Evolutionary conservation across 2,113 vertebrate genomes (phyloP).

Genomic region (Rhinoderma darwinii): DNA sequence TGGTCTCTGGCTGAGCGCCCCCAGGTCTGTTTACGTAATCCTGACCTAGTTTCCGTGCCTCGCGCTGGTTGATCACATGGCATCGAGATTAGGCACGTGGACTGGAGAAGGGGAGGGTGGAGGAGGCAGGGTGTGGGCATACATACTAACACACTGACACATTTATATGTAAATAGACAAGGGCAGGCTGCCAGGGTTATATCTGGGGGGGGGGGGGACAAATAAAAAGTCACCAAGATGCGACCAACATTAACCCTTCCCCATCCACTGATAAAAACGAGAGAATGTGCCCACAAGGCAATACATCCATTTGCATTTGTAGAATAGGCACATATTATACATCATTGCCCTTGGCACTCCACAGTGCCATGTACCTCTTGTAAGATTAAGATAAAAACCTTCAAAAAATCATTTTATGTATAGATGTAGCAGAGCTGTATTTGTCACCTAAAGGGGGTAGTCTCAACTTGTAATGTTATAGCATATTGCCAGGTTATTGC

Average conservation of each 20-base stretch:
- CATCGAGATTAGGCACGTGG: constrained; percentile 32
- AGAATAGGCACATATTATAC: too few relatives aligned
- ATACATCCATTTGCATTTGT: not conserved
- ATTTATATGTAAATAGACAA: not conserved
- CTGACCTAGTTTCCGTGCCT: constrained; percentile 58
- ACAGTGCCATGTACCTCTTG: not conserved
- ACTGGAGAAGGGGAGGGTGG: constrained; percentile 33
- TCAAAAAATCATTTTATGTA: not conserved
- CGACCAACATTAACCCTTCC: not conserved
- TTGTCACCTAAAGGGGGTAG: not conserved
- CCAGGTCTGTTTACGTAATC: constrained; percentile 44
- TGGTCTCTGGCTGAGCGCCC: constrained; percentile 39
- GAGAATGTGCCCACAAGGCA: not conserved
- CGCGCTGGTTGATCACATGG: constrained; percentile 43
- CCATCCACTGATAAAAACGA: too few relatives aligned
- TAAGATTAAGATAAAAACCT: not conserved
- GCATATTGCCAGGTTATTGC: not conserved
- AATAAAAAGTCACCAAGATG: too few relatives aligned
- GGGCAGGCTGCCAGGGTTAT: not conserved
- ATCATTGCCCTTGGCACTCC: too few relatives aligned
- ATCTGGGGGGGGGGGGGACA: not conserved
- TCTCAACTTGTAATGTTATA: too few relatives aligned
- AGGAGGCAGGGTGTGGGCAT: constrained; percentile 22
- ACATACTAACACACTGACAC: constrained; percentile 58
- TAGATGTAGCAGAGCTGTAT: not conserved